Conservation (phyloP, 2,888 invertebrate species). For the Andricus quercusramuli region DNA sequence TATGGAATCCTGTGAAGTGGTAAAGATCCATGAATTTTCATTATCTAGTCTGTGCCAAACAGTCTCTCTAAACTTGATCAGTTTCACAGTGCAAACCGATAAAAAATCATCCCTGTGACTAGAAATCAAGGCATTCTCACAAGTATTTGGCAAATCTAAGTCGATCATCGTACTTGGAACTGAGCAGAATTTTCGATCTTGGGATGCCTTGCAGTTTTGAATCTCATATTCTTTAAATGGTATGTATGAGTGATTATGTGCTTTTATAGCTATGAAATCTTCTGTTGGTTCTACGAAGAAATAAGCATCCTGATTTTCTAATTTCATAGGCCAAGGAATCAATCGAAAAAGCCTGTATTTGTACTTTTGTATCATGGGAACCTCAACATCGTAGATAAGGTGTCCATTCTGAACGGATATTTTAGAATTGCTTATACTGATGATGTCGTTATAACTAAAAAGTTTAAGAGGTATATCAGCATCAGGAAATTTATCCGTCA, state of each 20-base stretch:
- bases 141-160: background rate
- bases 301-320: background rate
- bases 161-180: background rate
- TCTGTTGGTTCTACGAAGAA: background rate
- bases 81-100: background rate
- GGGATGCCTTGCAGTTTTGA: background rate
- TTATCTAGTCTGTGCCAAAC: background rate
- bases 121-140: slow-evolving; percentile 1
- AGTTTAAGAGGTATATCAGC: background rate
- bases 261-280: background rate
- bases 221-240: background rate
- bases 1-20: background rate
- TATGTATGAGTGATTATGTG: background rate
- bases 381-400: background rate
- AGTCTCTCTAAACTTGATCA: background rate
- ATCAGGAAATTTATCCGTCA: background rate
- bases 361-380: background rate
- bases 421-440: background rate
- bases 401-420: background rate
- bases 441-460: background rate
- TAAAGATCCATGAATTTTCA: background rate
- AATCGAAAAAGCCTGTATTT: background rate
- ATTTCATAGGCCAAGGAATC: slow-evolving; percentile 1
- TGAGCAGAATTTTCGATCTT: background rate
- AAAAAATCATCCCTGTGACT: background rate